A percentile compares a stretch with the other conserved stretches of the same genome.
Evolutionary conservation across 2,888 invertebrate species (phyloP).

Genomic region (Calephelis perditalis): DNA sequence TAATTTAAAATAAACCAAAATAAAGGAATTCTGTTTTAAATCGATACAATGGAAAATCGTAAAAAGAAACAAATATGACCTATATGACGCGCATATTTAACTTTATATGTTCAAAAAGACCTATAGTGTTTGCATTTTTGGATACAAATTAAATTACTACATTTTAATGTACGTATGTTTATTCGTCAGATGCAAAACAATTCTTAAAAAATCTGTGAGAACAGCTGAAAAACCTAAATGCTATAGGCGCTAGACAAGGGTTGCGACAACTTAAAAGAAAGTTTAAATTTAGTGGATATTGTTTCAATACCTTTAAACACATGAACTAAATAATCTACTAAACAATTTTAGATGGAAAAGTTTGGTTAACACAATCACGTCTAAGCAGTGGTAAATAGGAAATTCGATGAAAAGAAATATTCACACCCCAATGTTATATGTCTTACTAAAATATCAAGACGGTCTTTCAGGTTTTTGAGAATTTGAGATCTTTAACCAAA

Average conservation of each 20-base stretch:
- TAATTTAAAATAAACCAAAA: no score
- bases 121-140: no score
- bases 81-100: no score
- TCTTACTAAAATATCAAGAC: slow-evolving; percentile 16
- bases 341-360: slow-evolving; percentile 53
- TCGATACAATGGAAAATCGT: no score
- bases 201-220: no score
- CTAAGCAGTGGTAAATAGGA: slow-evolving; percentile 51
- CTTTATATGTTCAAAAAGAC: no score
- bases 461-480: background rate
- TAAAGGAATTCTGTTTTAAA: no score
- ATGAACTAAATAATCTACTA: slow-evolving; percentile 65
- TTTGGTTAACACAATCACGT: slow-evolving; percentile 70
- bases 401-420: slow-evolving; percentile 39
- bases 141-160: no score
- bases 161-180: no score
- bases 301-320: slow-evolving; percentile 46
- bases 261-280: background rate
- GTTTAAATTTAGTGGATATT: slow-evolving; percentile 38
- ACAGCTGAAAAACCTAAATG: no score
- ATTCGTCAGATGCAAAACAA: no score
- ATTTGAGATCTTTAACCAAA: slow-evolving; percentile 39
- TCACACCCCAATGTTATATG: slow-evolving; percentile 29
- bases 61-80: no score
- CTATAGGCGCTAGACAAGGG: background rate